Evolutionary conservation across 2,113 vertebrate genomes (phyloP), one percentile per base, ranked within the genome.

Genomic region (Sprattus sprattus): DNA sequence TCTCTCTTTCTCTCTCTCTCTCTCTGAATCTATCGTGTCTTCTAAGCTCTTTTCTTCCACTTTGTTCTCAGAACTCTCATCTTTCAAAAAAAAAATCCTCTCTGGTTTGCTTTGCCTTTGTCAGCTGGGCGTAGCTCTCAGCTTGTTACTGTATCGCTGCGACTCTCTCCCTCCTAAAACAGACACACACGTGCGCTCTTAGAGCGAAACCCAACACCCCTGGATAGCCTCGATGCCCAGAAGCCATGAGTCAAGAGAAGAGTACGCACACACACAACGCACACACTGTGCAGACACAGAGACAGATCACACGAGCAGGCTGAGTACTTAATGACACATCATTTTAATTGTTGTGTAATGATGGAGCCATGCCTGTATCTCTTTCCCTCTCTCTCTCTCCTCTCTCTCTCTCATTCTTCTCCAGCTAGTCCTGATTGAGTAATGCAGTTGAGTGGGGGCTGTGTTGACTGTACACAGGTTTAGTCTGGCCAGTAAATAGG

Each of bases 1-100:
- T 86, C 85, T 89, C 85, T 78, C 85, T 85, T 50, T 85, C 60
- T 82, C 75, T 82, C 88, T 84, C 67, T 85, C 82, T 32, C 39
- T 85, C 60, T 78, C 57, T 85, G 44, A 64, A 20, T 8, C 60
- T 44, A 82, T 45, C 57, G 46, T 87, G 49, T 78, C 28, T 49
- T 83, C 71, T 86, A 50, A 83, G 81, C 85, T 87, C 88, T 87
- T 71, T 71, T 84, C 71, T 78, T 49, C 45, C 54, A 44, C 46
- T 52, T 54, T 25, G n/a, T 32, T 78, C 28, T 78, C 71, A 78
- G 71, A 39, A 16, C 28, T 16, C 71, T 75, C 67, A 75, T 39
- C 67, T 32, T 75, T 75, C 67, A 75, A 39, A 4, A 39, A 15
- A 6, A 44, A n/a, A n/a, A n/a, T n/a, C n/a, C 10, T 32, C 71